Conservation (phyloP, 2,113 vertebrate species). For the Sander lucioperca region DNA sequence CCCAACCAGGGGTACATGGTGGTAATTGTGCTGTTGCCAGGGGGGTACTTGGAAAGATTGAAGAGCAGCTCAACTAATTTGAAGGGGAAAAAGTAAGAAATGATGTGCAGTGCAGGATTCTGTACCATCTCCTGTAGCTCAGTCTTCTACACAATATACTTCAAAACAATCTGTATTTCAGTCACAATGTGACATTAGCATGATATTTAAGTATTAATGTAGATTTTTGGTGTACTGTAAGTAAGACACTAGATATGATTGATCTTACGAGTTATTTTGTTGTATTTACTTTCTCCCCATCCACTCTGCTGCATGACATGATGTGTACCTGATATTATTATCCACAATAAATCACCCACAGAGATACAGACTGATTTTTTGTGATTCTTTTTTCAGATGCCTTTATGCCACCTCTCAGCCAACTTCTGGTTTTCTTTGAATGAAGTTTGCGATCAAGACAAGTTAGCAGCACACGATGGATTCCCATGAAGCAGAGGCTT, state of each 20-base stretch:
- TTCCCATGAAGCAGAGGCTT: constrained; percentile 9
- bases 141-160: too few relatives aligned
- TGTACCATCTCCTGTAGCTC: background rate
- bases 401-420: background rate
- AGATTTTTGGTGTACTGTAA: too few relatives aligned
- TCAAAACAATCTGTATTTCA: too few relatives aligned
- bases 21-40: too few relatives aligned
- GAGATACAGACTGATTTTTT: background rate
- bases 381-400: constrained; percentile 34
- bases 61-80: too few relatives aligned
- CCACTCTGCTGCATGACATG: background rate
- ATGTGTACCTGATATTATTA: too few relatives aligned
- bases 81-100: too few relatives aligned
- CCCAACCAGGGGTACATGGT: too few relatives aligned
- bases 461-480: constrained; percentile 54
- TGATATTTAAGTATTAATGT: too few relatives aligned
- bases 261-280: too few relatives aligned
- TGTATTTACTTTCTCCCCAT: background rate
- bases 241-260: background rate
- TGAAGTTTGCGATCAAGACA: background rate
- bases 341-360: background rate
- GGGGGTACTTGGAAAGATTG: too few relatives aligned
- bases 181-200: too few relatives aligned
- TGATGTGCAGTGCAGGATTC: background rate
- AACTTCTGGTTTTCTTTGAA: background rate